Conservation (phyloP, 2,888 invertebrate genomes). For the Spilosoma lubricipeda region DNA sequence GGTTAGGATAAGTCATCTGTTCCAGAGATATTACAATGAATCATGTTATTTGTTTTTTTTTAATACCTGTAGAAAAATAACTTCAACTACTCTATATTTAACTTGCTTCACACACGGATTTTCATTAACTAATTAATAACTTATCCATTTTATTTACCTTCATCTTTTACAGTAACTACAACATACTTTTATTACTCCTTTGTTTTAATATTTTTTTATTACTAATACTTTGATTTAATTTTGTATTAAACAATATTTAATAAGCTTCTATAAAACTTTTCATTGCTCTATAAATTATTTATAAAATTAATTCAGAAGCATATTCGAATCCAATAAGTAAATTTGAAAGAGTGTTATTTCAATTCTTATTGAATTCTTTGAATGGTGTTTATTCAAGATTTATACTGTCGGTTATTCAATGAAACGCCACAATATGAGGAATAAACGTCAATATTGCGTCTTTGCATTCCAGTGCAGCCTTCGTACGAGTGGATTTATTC, state of each 20-base stretch:
- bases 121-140: background rate
- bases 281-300: background rate
- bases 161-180: background rate
- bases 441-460: slow-evolving; percentile 41
- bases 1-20: no score
- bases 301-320: background rate
- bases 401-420: slow-evolving; percentile 24
- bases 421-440: slow-evolving; percentile 26
- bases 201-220: background rate
- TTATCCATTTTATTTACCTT: background rate
- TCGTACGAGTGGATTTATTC: slow-evolving; percentile 33
- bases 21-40: no score
- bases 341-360: slow-evolving; percentile 27
- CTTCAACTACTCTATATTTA: no score
- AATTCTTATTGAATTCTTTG: slow-evolving; percentile 31
- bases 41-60: no score
- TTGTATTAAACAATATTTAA: background rate
- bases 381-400: slow-evolving; percentile 25
- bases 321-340: slow-evolving; percentile 3
- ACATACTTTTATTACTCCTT: background rate
- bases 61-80: no score
- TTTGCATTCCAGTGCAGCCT: slow-evolving; percentile 33
- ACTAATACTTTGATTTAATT: background rate
- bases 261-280: background rate
- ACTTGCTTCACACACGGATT: no score